Percentiles rank a stretch among this genome's conserved stretches.
Evolutionary conservation across 2,797 vertebrate species (phyloP).

Genomic region (Menidia menidia): DNA sequence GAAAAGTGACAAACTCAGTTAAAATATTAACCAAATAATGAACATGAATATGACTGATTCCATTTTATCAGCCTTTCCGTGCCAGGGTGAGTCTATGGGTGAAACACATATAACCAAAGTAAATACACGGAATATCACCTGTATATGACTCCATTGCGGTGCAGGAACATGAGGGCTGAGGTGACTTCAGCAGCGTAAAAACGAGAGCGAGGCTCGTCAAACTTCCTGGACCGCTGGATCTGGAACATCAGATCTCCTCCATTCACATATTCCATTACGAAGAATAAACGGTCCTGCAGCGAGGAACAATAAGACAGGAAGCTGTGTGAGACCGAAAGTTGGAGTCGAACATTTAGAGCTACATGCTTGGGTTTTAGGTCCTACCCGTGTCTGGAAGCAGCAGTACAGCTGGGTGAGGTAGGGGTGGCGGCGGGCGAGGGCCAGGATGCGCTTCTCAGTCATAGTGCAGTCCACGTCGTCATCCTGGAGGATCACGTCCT

Average conservation of each 20-base stretch:
- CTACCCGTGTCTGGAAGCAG: constrained; percentile 98
- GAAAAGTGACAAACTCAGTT: not conserved
- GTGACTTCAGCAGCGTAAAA: constrained; percentile 99
- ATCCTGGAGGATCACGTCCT: constrained; percentile 96
- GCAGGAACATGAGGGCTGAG: constrained; percentile 99
- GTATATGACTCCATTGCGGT: constrained; percentile 97
- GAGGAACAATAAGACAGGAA: constrained; percentile 38
- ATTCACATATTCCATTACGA: constrained; percentile 99
- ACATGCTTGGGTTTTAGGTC: not conserved
- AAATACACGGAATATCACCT: constrained; percentile 79
- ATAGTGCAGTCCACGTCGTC: constrained; percentile 98
- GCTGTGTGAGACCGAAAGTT: not conserved
- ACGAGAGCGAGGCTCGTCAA: constrained; percentile 95
- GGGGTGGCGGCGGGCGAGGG: constrained; percentile 92
- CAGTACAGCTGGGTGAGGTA: constrained; percentile 97
- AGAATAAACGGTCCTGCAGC: constrained; percentile 96
- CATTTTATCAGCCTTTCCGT: too few species aligned
- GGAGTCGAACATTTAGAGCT: not conserved
- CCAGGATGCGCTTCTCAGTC: constrained; percentile 96
- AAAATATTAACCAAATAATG: not conserved
- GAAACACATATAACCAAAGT: not conserved
- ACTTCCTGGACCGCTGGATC: constrained; percentile 97
- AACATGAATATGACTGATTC: not conserved
- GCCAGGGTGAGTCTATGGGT: not conserved
- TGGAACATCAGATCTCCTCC: constrained; percentile 99